Evolutionary conservation across 2,888 invertebrate species (phyloP).

Genomic region (Xanthorhoe designata): DNA sequence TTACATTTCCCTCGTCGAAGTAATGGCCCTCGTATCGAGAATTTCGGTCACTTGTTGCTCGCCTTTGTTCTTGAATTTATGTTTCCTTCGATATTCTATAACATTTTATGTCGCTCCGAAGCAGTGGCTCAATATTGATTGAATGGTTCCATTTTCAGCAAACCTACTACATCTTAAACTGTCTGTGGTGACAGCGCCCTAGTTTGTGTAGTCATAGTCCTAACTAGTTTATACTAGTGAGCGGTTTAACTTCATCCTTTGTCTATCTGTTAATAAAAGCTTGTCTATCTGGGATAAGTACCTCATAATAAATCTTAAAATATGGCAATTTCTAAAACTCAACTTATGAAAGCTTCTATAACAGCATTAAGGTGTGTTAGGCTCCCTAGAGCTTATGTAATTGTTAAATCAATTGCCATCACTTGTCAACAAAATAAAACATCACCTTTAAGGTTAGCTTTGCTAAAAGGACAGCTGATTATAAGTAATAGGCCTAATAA

Average conservation of each 20-base stretch:
- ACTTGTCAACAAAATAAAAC: too few species aligned
- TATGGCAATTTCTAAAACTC: too few species aligned
- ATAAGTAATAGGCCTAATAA: not conserved
- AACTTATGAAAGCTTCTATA: too few species aligned
- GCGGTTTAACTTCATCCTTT: too few species aligned
- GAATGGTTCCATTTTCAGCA: not conserved
- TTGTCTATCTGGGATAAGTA: too few species aligned
- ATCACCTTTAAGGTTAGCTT: too few species aligned
- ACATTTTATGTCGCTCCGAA: not conserved
- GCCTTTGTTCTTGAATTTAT: conserved; percentile 18
- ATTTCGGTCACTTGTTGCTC: conserved; percentile 39
- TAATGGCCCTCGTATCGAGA: conserved; percentile 32
- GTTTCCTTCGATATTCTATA: conserved; percentile 5
- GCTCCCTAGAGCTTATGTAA: too few species aligned
- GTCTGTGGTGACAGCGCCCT: not conserved
- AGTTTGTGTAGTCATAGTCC: not conserved
- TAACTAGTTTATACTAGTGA: not conserved
- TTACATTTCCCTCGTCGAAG: conserved; percentile 35
- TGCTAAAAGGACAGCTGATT: too few species aligned
- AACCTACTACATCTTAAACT: not conserved
- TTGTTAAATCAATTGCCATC: too few species aligned
- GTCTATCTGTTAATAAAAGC: too few species aligned
- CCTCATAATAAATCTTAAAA: too few species aligned
- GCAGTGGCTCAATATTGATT: conserved; percentile 5
- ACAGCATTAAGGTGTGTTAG: too few species aligned